Conservation (phyloP, 2,113 vertebrate genomes). For the Strix aluco region DNA sequence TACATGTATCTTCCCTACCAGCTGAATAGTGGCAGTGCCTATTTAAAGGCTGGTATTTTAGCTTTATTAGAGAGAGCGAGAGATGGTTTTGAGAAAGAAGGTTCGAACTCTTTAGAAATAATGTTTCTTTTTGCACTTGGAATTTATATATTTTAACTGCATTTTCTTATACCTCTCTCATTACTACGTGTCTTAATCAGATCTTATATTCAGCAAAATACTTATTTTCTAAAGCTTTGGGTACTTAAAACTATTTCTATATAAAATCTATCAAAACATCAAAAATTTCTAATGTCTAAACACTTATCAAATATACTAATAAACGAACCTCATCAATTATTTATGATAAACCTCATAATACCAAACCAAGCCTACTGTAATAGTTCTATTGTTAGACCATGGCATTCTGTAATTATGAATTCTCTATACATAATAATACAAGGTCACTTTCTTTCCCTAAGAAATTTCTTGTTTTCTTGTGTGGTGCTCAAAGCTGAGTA, state of each 20-base stretch:
- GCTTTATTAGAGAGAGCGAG: neutral
- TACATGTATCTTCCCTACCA: conserved; percentile 18
- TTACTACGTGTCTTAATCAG: neutral
- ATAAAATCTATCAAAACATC: neutral
- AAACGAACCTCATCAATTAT: neutral
- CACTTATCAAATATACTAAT: neutral
- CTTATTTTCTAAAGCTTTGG: conserved; percentile 51
- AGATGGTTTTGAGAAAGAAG: neutral
- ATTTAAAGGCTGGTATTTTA: neutral
- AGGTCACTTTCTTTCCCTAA: neutral
- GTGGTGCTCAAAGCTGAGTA: neutral
- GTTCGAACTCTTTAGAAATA: neutral
- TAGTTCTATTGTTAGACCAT: neutral
- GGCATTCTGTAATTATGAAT: neutral
- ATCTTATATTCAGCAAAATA: neutral
- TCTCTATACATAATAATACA: neutral
- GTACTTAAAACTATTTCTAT: conserved; percentile 43
- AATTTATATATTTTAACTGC: conserved; percentile 22
- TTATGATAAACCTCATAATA: neutral
- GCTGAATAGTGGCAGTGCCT: neutral
- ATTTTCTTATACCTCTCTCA: conserved; percentile 33
- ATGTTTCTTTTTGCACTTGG: conserved; percentile 35
- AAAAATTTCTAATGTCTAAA: neutral
- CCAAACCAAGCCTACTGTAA: neutral
- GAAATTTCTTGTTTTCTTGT: neutral